A percentile compares a stretch with the other conserved stretches of the same genome.
Evolutionary conservation across 37 sponge, comb jelly and placozoan genomes (phyloP).

Genomic region (Aphrocallistes beatrix): DNA sequence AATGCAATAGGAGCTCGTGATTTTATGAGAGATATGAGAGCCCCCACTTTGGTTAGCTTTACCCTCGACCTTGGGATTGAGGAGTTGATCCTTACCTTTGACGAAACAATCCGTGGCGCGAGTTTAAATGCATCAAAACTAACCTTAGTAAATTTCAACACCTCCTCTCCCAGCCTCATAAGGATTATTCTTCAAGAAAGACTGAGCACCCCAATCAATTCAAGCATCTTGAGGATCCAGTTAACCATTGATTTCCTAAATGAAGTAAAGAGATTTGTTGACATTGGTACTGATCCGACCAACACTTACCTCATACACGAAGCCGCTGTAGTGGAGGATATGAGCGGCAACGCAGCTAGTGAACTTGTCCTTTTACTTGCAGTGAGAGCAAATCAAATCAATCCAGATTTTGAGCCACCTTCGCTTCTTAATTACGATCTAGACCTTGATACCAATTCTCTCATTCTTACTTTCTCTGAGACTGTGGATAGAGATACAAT

Average conservation of each 20-base stretch:
- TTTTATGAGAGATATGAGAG: constrained; percentile 32
- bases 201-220: constrained; percentile 27
- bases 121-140: constrained; percentile 30
- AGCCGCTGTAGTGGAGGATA: constrained; percentile 40
- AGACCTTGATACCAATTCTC: constrained; percentile 41
- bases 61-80: constrained; percentile 40
- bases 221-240: constrained; percentile 22
- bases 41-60: constrained; percentile 39
- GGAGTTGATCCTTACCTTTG: constrained; percentile 42
- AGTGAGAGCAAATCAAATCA: constrained; percentile 26
- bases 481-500: constrained; percentile 36
- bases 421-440: constrained; percentile 33
- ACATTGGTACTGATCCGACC: constrained; percentile 30
- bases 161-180: neutral
- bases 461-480: constrained; percentile 64
- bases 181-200: constrained; percentile 42
- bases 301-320: constrained; percentile 52
- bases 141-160: neutral
- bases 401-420: constrained; percentile 39
- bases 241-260: constrained; percentile 42
- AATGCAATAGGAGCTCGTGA: constrained; percentile 23
- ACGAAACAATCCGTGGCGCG: constrained; percentile 59
- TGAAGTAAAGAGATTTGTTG: constrained; percentile 34
- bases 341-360: constrained; percentile 40
- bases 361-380: constrained; percentile 28